Conservation (phyloP, 2,113 vertebrate species). For the Halichoerus grypus region DNA sequence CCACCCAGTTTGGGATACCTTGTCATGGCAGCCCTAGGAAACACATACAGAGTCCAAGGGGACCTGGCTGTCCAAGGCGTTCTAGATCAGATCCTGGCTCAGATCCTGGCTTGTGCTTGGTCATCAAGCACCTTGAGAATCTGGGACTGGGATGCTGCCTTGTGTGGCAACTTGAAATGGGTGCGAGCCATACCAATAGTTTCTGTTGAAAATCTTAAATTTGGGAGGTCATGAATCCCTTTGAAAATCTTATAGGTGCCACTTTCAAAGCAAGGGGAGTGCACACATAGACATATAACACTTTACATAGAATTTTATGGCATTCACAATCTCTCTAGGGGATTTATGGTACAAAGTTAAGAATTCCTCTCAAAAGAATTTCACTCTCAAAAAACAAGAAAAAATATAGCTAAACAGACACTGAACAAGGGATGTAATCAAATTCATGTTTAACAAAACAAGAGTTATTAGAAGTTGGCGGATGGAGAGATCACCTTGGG, state of each 20-base stretch:
- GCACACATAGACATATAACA: neutral
- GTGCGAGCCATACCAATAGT: rapidly evolving
- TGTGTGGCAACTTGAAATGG: neutral
- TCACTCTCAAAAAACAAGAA: neutral
- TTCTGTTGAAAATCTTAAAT: neutral
- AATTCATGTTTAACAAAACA: constrained; percentile 45
- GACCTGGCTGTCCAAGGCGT: neutral
- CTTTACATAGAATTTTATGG: neutral
- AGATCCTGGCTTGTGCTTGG: neutral
- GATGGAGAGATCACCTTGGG: neutral
- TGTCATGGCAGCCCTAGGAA: neutral
- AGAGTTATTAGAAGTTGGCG: constrained; percentile 20
- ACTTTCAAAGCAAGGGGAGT: neutral
- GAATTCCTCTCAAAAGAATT: neutral
- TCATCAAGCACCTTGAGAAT: neutral
- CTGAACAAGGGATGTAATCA: neutral
- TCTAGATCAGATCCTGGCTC: neutral
- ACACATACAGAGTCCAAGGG: neutral
- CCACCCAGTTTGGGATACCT: neutral
- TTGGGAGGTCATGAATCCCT: neutral
- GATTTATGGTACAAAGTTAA: neutral
- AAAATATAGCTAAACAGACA: neutral
- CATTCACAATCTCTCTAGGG: neutral
- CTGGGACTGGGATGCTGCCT: neutral
- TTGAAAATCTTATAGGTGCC: neutral